phyloP scores from a whole-genome alignment of 2,888 invertebrate genomes.

The Xestia sexstrigata region DNA sequence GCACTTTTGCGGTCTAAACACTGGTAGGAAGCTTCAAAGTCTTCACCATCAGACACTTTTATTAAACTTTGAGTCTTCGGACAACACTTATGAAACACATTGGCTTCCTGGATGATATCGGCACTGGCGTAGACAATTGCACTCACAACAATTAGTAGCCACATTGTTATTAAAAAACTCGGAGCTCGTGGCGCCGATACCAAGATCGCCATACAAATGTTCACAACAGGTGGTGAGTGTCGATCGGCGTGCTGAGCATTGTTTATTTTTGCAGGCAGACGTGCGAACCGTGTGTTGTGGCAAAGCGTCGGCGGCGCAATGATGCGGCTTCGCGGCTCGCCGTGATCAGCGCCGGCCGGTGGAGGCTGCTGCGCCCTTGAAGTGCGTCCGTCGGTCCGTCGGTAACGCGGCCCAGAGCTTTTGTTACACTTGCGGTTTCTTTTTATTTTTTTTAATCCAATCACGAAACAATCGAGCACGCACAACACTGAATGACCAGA shows the following conservation, averaged over 20 bases:
- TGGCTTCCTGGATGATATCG: constrained; percentile 66
- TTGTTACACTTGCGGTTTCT: constrained; percentile 53
- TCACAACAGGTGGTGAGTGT: constrained; percentile 83
- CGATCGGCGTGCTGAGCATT: constrained; percentile 80
- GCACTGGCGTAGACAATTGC: constrained; percentile 69
- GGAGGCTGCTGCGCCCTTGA: constrained; percentile 87
- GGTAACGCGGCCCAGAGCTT: constrained; percentile 60
- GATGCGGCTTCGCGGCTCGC: constrained; percentile 69
- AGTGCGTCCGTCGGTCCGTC: constrained; percentile 56
- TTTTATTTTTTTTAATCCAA: constrained; percentile 34
- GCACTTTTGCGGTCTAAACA: constrained; percentile 77
- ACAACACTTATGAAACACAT: constrained; percentile 85
- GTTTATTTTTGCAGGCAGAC: constrained; percentile 74
- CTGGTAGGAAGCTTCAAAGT: constrained; percentile 70
- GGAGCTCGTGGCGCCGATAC: constrained; percentile 54
- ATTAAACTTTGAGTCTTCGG: constrained; percentile 77
- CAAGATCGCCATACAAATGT: constrained; percentile 64
- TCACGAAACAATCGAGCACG: not conserved
- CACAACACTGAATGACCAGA: constrained; percentile 3
- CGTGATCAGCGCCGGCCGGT: constrained; percentile 71
- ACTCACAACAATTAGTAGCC: constrained; percentile 75
- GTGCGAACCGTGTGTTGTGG: constrained; percentile 77
- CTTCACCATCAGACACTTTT: constrained; percentile 73
- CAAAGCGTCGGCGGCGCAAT: constrained; percentile 78
- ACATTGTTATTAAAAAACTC: constrained; percentile 76